These are phyloP conservation scores for Galeruca laticollis DNA, from an alignment of 2,888 invertebrate genomes.

Conservation along the genomic window DNA sequence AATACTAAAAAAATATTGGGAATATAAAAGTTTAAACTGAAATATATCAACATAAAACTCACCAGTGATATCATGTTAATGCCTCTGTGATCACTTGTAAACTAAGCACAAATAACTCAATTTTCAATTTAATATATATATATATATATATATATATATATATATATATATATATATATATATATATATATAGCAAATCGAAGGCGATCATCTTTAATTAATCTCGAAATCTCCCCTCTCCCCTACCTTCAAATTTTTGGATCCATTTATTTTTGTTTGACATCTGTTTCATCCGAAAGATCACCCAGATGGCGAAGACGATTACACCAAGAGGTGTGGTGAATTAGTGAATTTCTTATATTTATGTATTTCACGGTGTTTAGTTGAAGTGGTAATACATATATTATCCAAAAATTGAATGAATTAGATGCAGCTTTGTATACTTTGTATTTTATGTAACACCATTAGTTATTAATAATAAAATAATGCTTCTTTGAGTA, in stretches of 20 bases:
- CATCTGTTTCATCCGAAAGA: constrained; percentile 40
- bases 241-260: constrained; percentile 42
- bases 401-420: too few species aligned
- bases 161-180: constrained; percentile 30
- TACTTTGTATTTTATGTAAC: too few species aligned
- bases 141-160: too few species aligned
- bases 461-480: too few species aligned
- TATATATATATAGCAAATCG: constrained; percentile 5
- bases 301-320: constrained; percentile 43
- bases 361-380: too few species aligned
- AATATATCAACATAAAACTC: constrained; percentile 25
- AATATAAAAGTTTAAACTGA: not conserved
- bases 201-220: constrained; percentile 26
- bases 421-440: too few species aligned
- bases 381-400: too few species aligned
- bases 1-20: too few species aligned
- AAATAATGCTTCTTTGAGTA: too few species aligned
- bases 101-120: constrained; percentile 34
- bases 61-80: constrained; percentile 40
- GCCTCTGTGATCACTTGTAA: constrained; percentile 28
- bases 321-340: constrained; percentile 4
- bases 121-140: constrained; percentile 1
- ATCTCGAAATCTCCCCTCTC: constrained; percentile 26
- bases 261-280: constrained; percentile 44
- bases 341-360: too few species aligned